Evolutionary conservation across 1,140 invertebrate species (phyloP).

Genomic region (Sitodiplosis mosellana): DNA sequence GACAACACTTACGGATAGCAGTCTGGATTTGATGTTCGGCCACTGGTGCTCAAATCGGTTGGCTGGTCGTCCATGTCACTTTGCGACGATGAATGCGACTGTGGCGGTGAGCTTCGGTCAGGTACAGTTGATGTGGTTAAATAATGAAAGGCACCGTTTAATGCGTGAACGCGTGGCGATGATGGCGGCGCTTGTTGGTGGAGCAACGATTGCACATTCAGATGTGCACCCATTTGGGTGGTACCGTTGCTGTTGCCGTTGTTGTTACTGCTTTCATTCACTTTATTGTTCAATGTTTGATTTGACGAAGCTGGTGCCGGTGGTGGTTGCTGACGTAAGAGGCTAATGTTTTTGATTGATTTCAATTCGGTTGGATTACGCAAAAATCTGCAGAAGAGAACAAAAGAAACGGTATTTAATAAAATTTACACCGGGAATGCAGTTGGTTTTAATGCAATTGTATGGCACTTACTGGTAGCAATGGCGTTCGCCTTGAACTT

Average conservation of each 20-base stretch:
- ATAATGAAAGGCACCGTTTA: conserved; percentile 22
- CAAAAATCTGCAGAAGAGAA: conserved; percentile 51
- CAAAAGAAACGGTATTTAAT: conserved; percentile 14
- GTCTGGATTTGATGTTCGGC: conserved; percentile 13
- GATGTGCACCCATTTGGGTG: neutral
- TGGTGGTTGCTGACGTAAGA: conserved; percentile 43
- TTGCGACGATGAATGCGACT: conserved; percentile 21
- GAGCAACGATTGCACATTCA: neutral
- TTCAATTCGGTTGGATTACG: conserved; percentile 78
- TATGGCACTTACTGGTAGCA: conserved; percentile 72
- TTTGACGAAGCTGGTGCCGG: conserved; percentile 4
- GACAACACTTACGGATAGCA: conserved; percentile 24
- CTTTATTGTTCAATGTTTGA: conserved; percentile 5
- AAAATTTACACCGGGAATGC: neutral
- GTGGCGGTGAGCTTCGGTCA: conserved; percentile 11
- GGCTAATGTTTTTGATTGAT: conserved; percentile 81
- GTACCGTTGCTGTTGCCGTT: neutral
- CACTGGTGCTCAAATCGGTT: conserved; percentile 30
- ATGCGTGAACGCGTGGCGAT: conserved; percentile 22
- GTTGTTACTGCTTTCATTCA: conserved; percentile 8
- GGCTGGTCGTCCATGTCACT: conserved; percentile 28
- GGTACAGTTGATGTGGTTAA: conserved; percentile 12
- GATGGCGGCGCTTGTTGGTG: conserved; percentile 11
- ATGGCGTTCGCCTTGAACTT: conserved; percentile 92
- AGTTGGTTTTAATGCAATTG: neutral